Evolutionary conservation across 2,113 vertebrate genomes (phyloP).

Genomic region (Pseudonaja textilis): DNA sequence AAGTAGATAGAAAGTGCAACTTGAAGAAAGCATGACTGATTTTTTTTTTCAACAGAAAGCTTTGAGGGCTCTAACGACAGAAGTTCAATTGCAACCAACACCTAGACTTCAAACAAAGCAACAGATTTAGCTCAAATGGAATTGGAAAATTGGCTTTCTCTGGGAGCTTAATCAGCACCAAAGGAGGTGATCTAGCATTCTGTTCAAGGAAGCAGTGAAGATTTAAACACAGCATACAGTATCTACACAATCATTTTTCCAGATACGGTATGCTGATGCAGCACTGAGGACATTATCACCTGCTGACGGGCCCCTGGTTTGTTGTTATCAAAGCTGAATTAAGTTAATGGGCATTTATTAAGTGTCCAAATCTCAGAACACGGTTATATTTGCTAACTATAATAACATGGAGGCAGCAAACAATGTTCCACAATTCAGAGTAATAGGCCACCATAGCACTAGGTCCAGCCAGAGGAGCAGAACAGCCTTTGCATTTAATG

Average conservation of each 20-base stretch:
- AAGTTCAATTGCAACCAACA: not conserved
- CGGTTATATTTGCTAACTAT: not conserved
- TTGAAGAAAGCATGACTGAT: not conserved
- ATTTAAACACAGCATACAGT: not conserved
- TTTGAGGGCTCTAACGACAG: not conserved
- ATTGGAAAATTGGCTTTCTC: not conserved
- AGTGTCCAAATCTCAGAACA: slow-evolving; percentile 2
- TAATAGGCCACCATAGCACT: not conserved
- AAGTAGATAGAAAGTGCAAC: not conserved
- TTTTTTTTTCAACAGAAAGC: not conserved
- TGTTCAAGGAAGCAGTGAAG: not conserved
- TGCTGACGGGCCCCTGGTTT: not conserved
- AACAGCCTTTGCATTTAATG: not conserved
- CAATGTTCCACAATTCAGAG: not conserved
- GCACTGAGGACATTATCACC: not conserved
- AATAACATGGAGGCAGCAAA: not conserved
- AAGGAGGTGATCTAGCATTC: not conserved
- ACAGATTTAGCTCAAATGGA: rapidly evolving
- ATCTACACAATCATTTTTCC: not conserved
- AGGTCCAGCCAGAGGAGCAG: not conserved
- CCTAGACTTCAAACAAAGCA: not conserved
- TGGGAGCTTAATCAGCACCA: not conserved
- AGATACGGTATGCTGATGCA: not conserved
- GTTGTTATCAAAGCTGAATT: slow-evolving; percentile 3
- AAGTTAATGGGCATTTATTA: slow-evolving; percentile 38